Evolutionary conservation across 2,888 invertebrate species (phyloP).

Genomic region (Drosophila nr. perissopoda): DNA sequence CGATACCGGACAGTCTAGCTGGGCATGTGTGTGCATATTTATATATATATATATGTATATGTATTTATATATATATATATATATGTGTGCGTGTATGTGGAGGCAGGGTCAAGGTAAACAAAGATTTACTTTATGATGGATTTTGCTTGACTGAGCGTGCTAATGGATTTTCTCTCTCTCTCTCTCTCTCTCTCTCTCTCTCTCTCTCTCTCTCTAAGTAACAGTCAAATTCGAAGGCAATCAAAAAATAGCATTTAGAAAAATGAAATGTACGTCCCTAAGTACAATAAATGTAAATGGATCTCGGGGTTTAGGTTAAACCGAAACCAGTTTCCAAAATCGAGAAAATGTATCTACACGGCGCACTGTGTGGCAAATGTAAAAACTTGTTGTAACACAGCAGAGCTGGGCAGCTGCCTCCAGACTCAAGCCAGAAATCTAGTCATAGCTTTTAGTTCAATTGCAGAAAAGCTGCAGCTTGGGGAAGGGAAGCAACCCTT

Average conservation of each 20-base stretch:
- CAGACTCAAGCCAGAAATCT: conserved; percentile 12
- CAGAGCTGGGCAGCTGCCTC: conserved; percentile 28
- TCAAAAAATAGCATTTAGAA: conserved; percentile 50
- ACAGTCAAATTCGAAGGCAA: conserved; percentile 50
- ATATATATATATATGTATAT: neutral
- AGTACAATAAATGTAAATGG: conserved; percentile 71
- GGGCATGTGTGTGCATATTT: neutral
- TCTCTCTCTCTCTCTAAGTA: conserved; percentile 24
- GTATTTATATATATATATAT: neutral
- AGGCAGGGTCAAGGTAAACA: conserved; percentile 75
- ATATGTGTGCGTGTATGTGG: conserved; percentile 31
- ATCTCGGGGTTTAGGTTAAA: conserved; percentile 57
- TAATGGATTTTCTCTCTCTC: conserved; percentile 60
- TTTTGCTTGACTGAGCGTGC: conserved; percentile 66
- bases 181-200: conserved; percentile 18
- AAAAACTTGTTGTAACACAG: conserved; percentile 61
- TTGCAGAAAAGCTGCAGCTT: conserved; percentile 33
- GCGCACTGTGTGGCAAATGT: conserved; percentile 62
- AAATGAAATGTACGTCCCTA: conserved; percentile 41
- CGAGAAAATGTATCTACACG: conserved; percentile 36
- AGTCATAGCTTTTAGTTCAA: conserved; percentile 60
- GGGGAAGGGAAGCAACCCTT: conserved; percentile 44
- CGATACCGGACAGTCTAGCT: conserved; percentile 31
- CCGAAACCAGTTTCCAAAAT: conserved; percentile 68
- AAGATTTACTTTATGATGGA: conserved; percentile 71